Evolutionary conservation across 2,113 vertebrate genomes (phyloP).

Genomic region (Fregetta grallaria): DNA sequence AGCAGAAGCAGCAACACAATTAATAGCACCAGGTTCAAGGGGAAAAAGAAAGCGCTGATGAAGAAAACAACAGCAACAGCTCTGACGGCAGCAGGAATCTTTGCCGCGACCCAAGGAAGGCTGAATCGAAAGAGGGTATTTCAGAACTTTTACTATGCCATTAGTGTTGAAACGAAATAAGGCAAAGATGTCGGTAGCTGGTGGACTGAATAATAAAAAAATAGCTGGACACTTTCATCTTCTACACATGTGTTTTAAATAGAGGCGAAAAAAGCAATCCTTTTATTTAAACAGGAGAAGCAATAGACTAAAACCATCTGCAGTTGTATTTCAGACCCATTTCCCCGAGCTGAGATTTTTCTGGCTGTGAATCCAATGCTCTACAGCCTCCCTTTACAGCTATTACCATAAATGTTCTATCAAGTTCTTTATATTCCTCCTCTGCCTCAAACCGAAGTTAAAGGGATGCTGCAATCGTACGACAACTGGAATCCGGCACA

Average conservation of each 20-base stretch:
- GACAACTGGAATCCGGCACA: neutral
- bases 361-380: slow-evolving; percentile 65
- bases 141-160: slow-evolving; percentile 60
- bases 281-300: slow-evolving; percentile 66
- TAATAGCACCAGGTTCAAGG: slow-evolving; percentile 49
- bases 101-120: slow-evolving; percentile 50
- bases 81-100: slow-evolving; percentile 64
- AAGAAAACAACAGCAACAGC: slow-evolving; percentile 71
- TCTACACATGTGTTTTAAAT: slow-evolving; percentile 67
- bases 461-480: slow-evolving; percentile 44
- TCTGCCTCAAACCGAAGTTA: slow-evolving; percentile 43
- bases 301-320: slow-evolving; percentile 62
- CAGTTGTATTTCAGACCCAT: slow-evolving; percentile 67
- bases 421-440: slow-evolving; percentile 61
- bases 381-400: slow-evolving; percentile 55
- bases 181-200: slow-evolving; percentile 59
- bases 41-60: slow-evolving; percentile 48
- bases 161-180: slow-evolving; percentile 62
- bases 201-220: slow-evolving; percentile 70
- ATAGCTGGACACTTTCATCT: slow-evolving; percentile 70
- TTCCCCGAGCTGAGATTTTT: slow-evolving; percentile 59
- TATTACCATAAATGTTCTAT: slow-evolving; percentile 61
- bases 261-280: slow-evolving; percentile 65
- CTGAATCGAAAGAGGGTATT: slow-evolving; percentile 52
- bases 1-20: slow-evolving; percentile 65